Evolutionary conservation across 1,140 invertebrate genomes (phyloP).

Genomic region (Augochlora pura): DNA sequence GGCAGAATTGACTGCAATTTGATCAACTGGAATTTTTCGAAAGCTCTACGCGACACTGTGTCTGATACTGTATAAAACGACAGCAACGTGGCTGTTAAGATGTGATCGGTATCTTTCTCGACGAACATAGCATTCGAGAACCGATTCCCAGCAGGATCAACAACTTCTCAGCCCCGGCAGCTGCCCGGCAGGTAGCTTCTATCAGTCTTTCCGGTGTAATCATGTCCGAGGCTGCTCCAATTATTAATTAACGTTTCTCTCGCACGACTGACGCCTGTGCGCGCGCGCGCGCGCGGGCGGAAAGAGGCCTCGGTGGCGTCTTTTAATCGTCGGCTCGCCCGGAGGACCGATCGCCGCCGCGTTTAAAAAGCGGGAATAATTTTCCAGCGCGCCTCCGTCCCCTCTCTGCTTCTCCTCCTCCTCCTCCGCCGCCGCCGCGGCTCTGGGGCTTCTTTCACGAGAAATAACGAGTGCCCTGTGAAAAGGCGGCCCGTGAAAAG

Average conservation of each 20-base stretch:
- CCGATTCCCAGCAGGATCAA: too few relatives aligned
- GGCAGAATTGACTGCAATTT: too few relatives aligned
- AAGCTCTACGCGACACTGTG: too few relatives aligned
- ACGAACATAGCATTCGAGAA: too few relatives aligned
- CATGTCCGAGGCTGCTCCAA: constrained; percentile 32
- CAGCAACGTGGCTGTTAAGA: too few relatives aligned
- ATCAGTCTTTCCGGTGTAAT: constrained; percentile 24
- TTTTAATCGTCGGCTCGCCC: constrained; percentile 18
- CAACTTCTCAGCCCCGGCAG: neutral
- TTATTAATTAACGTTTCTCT: constrained; percentile 47
- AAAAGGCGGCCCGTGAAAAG: constrained; percentile 57
- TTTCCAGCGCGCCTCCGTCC: constrained; percentile 11
- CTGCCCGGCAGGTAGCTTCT: neutral
- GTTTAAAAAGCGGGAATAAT: constrained; percentile 48
- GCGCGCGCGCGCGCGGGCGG: too few relatives aligned
- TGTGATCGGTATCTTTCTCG: too few relatives aligned
- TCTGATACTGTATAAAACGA: too few relatives aligned
- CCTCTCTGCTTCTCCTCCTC: neutral
- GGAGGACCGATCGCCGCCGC: constrained; percentile 12
- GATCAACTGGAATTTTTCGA: too few relatives aligned
- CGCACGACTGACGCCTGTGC: neutral
- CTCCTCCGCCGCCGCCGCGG: neutral
- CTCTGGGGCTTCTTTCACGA: constrained; percentile 41
- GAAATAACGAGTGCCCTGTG: constrained; percentile 63
- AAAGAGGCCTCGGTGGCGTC: too few relatives aligned